Conservation (phyloP, 2,113 vertebrate genomes). For the Pheucticus melanocephalus region DNA sequence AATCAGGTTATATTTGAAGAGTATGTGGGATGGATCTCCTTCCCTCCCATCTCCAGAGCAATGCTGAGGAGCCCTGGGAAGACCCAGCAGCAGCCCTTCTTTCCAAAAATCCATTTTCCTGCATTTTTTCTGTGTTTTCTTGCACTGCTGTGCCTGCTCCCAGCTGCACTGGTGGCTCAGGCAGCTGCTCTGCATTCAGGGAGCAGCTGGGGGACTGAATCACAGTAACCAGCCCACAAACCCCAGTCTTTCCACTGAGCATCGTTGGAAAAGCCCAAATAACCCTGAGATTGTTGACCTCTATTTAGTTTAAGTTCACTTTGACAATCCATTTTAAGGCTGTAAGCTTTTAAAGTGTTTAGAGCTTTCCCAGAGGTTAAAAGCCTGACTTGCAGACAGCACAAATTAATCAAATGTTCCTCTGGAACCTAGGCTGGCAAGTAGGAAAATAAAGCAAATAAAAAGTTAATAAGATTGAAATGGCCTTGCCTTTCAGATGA, state of each 20-base stretch:
- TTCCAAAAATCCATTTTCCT: neutral
- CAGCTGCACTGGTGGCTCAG: neutral
- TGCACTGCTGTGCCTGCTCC: neutral
- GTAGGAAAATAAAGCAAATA: constrained; percentile 47
- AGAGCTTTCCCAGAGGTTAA: constrained; percentile 53
- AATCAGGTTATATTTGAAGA: neutral
- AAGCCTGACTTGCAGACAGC: constrained; percentile 35
- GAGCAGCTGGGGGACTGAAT: neutral
- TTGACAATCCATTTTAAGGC: constrained; percentile 17
- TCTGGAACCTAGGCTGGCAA: neutral
- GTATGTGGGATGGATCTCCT: neutral
- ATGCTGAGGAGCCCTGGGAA: neutral
- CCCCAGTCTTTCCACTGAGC: neutral
- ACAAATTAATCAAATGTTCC: constrained; percentile 59
- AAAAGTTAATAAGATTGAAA: constrained; percentile 43
- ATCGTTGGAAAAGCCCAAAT: neutral
- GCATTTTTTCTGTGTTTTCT: neutral
- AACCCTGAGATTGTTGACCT: constrained; percentile 42
- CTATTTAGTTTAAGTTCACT: constrained; percentile 41
- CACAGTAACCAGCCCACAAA: neutral
- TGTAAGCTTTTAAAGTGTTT: constrained; percentile 42
- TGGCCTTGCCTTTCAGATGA: neutral
- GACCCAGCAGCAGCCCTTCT: neutral
- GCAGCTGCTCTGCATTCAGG: neutral
- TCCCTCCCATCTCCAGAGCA: neutral